Base-by-base conservation (phyloP, 1,140 invertebrate genomes). In the Leptinotarsa texana region DNA sequence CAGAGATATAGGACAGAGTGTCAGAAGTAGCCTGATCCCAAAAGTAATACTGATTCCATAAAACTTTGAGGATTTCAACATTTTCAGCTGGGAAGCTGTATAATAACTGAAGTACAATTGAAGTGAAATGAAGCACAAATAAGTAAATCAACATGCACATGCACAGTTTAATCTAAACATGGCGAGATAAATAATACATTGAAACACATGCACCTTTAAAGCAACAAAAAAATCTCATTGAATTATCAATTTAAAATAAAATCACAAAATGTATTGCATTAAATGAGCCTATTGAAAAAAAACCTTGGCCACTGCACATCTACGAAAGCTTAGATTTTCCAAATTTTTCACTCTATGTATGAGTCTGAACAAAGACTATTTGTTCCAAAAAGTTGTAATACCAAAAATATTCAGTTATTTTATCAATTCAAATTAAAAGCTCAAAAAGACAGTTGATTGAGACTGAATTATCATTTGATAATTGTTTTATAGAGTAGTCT, bases 81-180 rank as follows among this genome's bases (percentile, higher is more conserved):
- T 62, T 2, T 62, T n/a, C 21, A 62, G 61, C 17, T 18, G 17
- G 17, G 5, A 18, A 62, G 5, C 61, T 18, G 15, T 0, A n/a
- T 18, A 62, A 62, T 3, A 62, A 62, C 17, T 62, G 11, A 62
- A 62, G 17, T 62, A 62, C 61, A 62, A 62, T n/a, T 62, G 61
- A 62, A 62, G 61, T 62, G 17, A 62, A 18, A 13, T 3, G 21
- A 21, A 71, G 49, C 69, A 71, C 51, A 71, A 61, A 49, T 71
- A 57, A 71, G 22, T 61, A 17, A 27, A 61, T 48, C 13, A 61
- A 61, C 69, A 71, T 71, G 69, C 69, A 71, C 69, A 71, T 71
- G 69, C 69, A 49, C 51, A 71, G 17, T 68, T 68, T 71, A 71
- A 57, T 21, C 69, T 61, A 61, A 61, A 63, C 27, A 57, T 18